Evolutionary conservation across 2,113 vertebrate species (phyloP), one percentile per base, ranked within the genome.

Genomic region (Pyrgilauda ruficollis): DNA sequence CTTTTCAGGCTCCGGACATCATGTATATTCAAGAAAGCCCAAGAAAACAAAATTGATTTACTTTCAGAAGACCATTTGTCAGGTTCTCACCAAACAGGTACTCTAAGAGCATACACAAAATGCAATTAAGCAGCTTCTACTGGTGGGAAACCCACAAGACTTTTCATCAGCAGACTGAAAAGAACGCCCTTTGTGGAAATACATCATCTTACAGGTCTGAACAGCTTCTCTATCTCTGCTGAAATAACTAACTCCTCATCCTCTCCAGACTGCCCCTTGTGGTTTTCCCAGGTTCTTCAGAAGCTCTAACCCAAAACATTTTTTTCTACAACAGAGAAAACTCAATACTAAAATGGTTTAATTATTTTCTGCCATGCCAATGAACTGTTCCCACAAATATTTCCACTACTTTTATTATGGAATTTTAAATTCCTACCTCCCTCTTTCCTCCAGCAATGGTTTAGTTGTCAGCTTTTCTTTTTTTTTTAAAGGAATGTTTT

Each of bases 41-140:
- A 93, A 96, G 97, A 95, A 96, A 97, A 94, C 92, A 96, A 88
- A 97, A 97, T 94, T 96, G 95, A 97, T 97, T 97, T 96, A 96
- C 96, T 96, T 96, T 96, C 92, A 96, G 96, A 96, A 93, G 90
- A 91, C 96, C 97, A 94, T 93, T 96, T 97, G 97, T 97, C 93
- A 96, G 95, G 96, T 97, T 97, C 97, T 97, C 97, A 97, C 95
- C 96, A 97, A 97, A 97, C 97, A 97, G 97, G 97, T 97, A 96
- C 62, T 92, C 94, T 72, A 87, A 49, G 56, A 93, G 95, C 97
- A 96, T 95, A 75, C 86, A 94, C 79, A 96, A 96, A 94, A 92
- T 66, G 85, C 78, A 97, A 96, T 95, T 87, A 91, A 96, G 84
- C 50, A 35, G 89, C 69, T 96, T 90, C 90, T 83, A 59, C 91